Conservation (phyloP, 2,888 invertebrate genomes). For the Microctonus hyperodae region DNA sequence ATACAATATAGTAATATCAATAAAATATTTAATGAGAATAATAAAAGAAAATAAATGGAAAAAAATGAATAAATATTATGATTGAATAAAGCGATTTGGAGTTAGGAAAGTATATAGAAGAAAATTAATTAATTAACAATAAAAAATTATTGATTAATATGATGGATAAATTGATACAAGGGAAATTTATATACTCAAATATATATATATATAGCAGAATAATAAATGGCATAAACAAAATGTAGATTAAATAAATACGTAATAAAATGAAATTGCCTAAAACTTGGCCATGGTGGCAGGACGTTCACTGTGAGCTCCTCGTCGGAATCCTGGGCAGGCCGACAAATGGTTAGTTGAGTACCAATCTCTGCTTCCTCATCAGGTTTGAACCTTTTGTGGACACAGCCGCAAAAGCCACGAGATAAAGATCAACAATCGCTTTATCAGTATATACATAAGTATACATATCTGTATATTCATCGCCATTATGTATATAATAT, state of each 20-base stretch:
- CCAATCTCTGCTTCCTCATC: slow-evolving; percentile 60
- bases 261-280: slow-evolving; percentile 64
- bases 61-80: slow-evolving; percentile 45
- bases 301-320: slow-evolving; percentile 63
- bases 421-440: slow-evolving; percentile 56
- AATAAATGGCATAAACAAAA: slow-evolving; percentile 50
- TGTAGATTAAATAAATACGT: slow-evolving; percentile 57
- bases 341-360: slow-evolving; percentile 55
- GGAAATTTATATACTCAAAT: slow-evolving; percentile 33
- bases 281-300: slow-evolving; percentile 63
- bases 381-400: slow-evolving; percentile 60
- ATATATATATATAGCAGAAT: slow-evolving; percentile 33
- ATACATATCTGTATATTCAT: slow-evolving; percentile 17
- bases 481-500: slow-evolving; percentile 20
- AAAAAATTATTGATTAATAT: slow-evolving; percentile 20
- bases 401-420: slow-evolving; percentile 49
- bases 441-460: slow-evolving; percentile 36
- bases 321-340: slow-evolving; percentile 60
- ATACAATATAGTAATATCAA: too few species aligned
- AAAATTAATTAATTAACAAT: slow-evolving; percentile 18
- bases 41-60: slow-evolving; percentile 1
- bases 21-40: too few species aligned
- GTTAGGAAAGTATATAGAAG: slow-evolving; percentile 16
- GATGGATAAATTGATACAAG: slow-evolving; percentile 32
- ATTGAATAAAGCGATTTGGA: slow-evolving; percentile 14